Evolutionary conservation across 1,140 invertebrate genomes (phyloP).

Genomic region (Pseudachorutes palmiensis): DNA sequence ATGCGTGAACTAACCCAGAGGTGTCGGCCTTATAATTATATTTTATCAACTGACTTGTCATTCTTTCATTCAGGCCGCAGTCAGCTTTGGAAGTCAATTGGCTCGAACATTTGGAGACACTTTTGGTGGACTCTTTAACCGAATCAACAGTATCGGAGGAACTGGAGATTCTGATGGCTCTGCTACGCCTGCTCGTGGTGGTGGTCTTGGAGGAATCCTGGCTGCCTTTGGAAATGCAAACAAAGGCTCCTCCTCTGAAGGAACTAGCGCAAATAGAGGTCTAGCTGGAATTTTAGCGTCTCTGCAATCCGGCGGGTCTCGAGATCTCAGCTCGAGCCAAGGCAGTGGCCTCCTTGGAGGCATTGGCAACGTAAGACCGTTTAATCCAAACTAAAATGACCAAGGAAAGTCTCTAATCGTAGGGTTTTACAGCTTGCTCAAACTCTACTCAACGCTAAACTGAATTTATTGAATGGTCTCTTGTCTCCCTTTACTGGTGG

Average conservation of each 20-base stretch:
- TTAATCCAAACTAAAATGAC: too few relatives aligned
- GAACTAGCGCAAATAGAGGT: background rate
- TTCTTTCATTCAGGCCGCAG: slow-evolving; percentile 28
- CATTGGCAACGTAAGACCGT: slow-evolving; percentile 35
- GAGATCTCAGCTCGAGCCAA: slow-evolving; percentile 7
- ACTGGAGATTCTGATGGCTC: slow-evolving; percentile 2
- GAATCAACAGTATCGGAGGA: slow-evolving; percentile 6
- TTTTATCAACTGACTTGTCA: background rate
- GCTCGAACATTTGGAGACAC: slow-evolving; percentile 33
- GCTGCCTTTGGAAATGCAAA: background rate
- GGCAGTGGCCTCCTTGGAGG: slow-evolving; percentile 27
- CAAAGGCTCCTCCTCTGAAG: background rate
- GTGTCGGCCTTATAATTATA: too few relatives aligned
- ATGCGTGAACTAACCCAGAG: too few relatives aligned
- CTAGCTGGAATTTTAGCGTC: background rate
- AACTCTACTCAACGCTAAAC: slow-evolving; percentile 36
- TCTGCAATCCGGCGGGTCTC: slow-evolving; percentile 14
- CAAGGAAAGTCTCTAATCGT: too few relatives aligned
- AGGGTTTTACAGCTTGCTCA: slow-evolving; percentile 35
- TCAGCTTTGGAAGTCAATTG: slow-evolving; percentile 35
- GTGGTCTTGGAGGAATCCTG: background rate
- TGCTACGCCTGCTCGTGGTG: background rate
- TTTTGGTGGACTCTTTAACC: slow-evolving; percentile 34
- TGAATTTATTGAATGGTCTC: slow-evolving; percentile 37
- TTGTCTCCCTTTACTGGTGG: slow-evolving; percentile 38